Evolutionary conservation across 2,797 vertebrate genomes (phyloP), one percentile per base, ranked within the genome.

Genomic region (Decapterus maruadsi): DNA sequence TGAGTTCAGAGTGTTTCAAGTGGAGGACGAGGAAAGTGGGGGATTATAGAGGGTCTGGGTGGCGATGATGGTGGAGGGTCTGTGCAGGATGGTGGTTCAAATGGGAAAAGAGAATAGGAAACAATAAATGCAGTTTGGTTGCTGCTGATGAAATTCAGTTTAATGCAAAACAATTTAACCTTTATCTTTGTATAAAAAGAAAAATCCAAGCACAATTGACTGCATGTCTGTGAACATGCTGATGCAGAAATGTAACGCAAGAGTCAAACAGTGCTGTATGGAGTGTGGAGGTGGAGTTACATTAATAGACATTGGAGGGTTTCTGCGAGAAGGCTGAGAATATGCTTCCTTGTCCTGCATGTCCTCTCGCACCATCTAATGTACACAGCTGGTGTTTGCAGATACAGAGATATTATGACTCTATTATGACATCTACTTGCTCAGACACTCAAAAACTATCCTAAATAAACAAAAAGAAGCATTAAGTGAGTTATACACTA

Each of bases 351-450:
- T 57, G 0, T 65, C 59, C 43, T 16, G 31, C 8, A 61, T 51
- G 0, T 65, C 59, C 48, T 16, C 36, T 22, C 2, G 13, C 8
- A 78, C 78, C 26, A 79, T 77, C 0, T 78, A 75, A 34, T 31
- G 48, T 12, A 89, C n/a, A 2, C 86, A 87, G 36, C 88, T 85
- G 46, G 87, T 36, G 1, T 72, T 87, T 0, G 92, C 64, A 9
- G 86, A 75, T 0, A 65, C 45, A 13, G 54, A 57, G 26, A 42
- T n/a, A 7, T 31, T 8, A 4, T 10, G 0, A 6, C n/a, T 46
- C 1, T 26, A 26, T 1, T 26, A 26, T 26, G 26, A 3, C 26
- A 26, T 26, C 26, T 26, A 1, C 3, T 26, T 26, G 26, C 26
- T 26, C 26, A 26, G 3, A 26, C 3, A 34, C 31, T 34, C 31